Percentiles rank a stretch among this genome's conserved stretches.
Evolutionary conservation across 2,797 vertebrate genomes (phyloP).

Genomic region (Pogoniulus pusillus): DNA sequence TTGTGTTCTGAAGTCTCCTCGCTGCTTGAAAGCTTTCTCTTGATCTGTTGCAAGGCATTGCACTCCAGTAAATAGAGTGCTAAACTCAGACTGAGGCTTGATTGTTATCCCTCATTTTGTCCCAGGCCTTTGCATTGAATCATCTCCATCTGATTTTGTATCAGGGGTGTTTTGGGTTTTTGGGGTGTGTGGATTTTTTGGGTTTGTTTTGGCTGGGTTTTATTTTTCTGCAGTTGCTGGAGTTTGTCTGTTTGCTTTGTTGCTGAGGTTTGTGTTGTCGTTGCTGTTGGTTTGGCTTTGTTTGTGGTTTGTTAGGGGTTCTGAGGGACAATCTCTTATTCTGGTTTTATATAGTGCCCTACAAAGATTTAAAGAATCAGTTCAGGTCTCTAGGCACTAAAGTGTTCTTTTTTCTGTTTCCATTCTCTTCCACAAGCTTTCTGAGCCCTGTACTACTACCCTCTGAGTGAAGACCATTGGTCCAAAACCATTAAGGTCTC

Average conservation of each 20-base stretch:
- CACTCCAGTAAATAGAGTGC: neutral
- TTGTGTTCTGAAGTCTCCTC: neutral
- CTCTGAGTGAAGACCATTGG: too few species aligned
- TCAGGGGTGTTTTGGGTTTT: neutral
- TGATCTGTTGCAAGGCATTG: neutral
- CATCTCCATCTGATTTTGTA: neutral
- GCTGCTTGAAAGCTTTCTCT: neutral
- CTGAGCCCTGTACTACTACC: too few species aligned
- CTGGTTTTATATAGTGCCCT: neutral
- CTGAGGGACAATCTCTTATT: neutral
- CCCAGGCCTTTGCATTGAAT: neutral
- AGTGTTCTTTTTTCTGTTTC: neutral
- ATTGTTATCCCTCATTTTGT: neutral
- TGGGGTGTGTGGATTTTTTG: too few species aligned
- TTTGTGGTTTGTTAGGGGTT: neutral
- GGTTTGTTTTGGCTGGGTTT: neutral
- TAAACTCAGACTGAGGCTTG: neutral
- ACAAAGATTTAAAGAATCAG: neutral
- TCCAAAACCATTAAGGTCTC: neutral
- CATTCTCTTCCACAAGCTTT: neutral
- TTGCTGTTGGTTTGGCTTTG: too few species aligned
- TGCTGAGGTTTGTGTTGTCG: neutral
- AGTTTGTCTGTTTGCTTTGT: too few species aligned
- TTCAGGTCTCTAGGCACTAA: neutral
- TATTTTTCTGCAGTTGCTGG: too few species aligned